Base-by-base conservation (phyloP, 2,888 invertebrate genomes). In the Tachina lurida region DNA sequence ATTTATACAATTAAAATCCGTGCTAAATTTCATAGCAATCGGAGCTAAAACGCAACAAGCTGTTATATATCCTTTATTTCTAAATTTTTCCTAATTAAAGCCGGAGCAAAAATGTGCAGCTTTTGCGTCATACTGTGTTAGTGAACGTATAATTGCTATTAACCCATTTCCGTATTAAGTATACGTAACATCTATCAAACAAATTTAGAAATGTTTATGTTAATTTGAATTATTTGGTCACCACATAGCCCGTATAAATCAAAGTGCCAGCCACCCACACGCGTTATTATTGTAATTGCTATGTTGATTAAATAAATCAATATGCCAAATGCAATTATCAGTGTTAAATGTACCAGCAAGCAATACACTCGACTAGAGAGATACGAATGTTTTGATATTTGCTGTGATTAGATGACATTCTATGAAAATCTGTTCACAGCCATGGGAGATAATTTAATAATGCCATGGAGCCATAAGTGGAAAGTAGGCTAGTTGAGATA, bases 261-360 rank as follows among this genome's bases (percentile, higher is more conserved):
- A 41, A 68, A 41, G 12, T 52, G 1, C 39, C n/a, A 49, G 13
- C 8, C 8, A 17, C 12, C 12, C 8, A 17, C 12, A 19, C 8
- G 0, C 15, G 17, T 60, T 5, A 60, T 47, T 13, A 12, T 49
- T 13, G 17, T 19, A 17, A 43, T 39, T 3, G 41, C 9, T 8
- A 43, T 63, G 71, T 43, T 56, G 52, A 65, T 65, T 65, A 45
- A 75, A 56, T 45, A 54, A 75, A 75, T 75, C 75, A 75, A 31
- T 75, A 39, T 22, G 54, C 13, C 22, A 49, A 60, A 22, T 4
- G 45, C 10, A 60, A 73, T 71, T 73, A 49, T 31, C 60, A 17
- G 10, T 12, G 58, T 12, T 3, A 58, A 3, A n/a, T 31, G n/a
- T 7, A n/a, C 31, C 49, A 68, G 39, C 67, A 68, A 8, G 5